Base-by-base conservation (phyloP, 2,888 invertebrate species). In the Lasius fuliginosus region DNA sequence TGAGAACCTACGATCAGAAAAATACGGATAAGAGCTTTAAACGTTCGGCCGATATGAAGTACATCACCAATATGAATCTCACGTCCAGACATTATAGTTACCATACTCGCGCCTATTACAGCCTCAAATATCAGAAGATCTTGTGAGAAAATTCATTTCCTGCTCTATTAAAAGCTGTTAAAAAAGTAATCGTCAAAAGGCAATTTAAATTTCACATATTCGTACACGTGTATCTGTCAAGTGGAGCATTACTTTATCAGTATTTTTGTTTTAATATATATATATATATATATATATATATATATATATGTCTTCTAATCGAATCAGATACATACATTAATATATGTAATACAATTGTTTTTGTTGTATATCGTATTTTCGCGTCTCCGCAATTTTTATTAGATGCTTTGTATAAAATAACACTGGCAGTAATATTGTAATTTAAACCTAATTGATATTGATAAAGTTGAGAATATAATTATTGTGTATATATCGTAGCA, bases 1-100 rank as follows among this genome's bases (percentile, higher is more conserved):
- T 98, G 85, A 96, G 98, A 89, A 97, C 97, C 12, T 97, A 97
- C 95, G 94, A 95, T 71, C 84, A 88, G 27, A 92, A 92, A 85
- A 94, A 94, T 71, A 60, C 67, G 9, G 89, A 93, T 56, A 91
- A 84, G 82, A 94, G 94, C 81, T 84, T 81, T 64, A 95, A 94
- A 85, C 92, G 92, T 69, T 91, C 93, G 33, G 92, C 94, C 6
- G 94, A 95, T 77, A 92, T 95, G 94, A 89, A 93, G 69, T 82
- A 87, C 65, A 94, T 95, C 46, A 92, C 92, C 33, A 89, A 91
- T 36, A 94, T 93, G 91, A 91, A 91, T 82, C 89, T 90, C 27
- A 91, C 88, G 11, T 89, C 92, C 8, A 92, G 94, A 90, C 92
- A 94, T 82, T 95, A 95, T 91, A 95, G 95, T 75, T 95, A 95